Percentiles rank a stretch among this genome's conserved stretches.
Conservation (phyloP, 2,797 vertebrate species). For the Characodon lateralis region DNA sequence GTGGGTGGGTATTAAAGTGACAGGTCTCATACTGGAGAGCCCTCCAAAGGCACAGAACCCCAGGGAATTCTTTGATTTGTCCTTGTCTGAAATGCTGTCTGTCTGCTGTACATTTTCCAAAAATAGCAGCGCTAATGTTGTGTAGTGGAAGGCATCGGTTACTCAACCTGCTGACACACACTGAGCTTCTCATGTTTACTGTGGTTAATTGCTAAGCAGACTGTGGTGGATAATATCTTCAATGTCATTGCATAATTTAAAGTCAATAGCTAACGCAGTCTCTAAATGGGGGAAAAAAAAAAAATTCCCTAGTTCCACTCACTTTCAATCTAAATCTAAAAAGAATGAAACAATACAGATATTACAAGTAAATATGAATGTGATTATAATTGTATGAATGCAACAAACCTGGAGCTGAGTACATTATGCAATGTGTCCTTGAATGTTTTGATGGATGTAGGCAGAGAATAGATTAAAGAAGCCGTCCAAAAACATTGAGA, state of each 20-base stretch:
- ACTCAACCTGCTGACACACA: constrained; percentile 40
- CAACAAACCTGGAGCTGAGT: not conserved
- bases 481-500: not conserved
- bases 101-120: constrained; percentile 39
- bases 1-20: constrained; percentile 40
- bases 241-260: constrained; percentile 5
- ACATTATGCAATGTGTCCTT: not conserved
- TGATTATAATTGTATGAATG: not conserved
- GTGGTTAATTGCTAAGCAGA: constrained; percentile 39
- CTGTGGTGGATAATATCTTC: constrained; percentile 13
- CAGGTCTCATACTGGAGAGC: constrained; percentile 30
- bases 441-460: not conserved
- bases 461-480: not conserved
- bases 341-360: constrained; percentile 12
- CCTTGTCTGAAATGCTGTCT: constrained; percentile 48
- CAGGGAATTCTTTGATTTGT: constrained; percentile 56
- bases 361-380: constrained; percentile 6
- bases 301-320: not conserved
- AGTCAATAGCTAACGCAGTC: not conserved
- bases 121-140: constrained; percentile 49
- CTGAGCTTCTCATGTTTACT: constrained; percentile 23
- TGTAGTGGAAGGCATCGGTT: constrained; percentile 20
- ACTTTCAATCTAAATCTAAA: not conserved
- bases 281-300: not conserved
- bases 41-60: constrained; percentile 41